Base-by-base conservation (phyloP, 2,888 invertebrate genomes). In the Prosopocoilus inquinatus region DNA sequence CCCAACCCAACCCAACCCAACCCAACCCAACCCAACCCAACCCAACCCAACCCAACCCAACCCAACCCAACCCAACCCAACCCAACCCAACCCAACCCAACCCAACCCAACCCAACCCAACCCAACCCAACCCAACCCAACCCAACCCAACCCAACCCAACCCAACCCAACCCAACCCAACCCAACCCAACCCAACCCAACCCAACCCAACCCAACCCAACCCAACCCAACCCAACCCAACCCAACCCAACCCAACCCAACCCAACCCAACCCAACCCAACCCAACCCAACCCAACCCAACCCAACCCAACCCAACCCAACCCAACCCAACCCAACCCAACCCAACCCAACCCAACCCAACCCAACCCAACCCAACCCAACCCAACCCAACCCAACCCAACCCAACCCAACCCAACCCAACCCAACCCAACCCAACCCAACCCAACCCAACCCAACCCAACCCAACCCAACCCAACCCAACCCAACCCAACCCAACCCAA, bases 401-500 rank as follows among this genome's bases (percentile, higher is more conserved):
- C 52, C 34, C 33, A 8, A 32, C 51, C 48, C 33, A 50, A 7
- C 51, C 16, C 33, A 50, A 7, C 53, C 48, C 5, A 52, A 32
- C 53, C 48, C 5, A 52, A 32, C 53, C 48, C 9, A 50, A 49
- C 53, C 48, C 9, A 16, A 53, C 0, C 36, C 53, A 50, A 45
- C 54, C 32, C 41, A 50, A 9, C 20, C 43, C 16, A 51, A 61
- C 59, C 45, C 64, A 52, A 60, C 61, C 46, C 46, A 62, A 53
- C 59, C 49, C 61, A 66, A 55, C 57, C 54, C 47, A 65, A 59
- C 63, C 53, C 55, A 66, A 61, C 60, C 57, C 59, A 66, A 61
- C 64, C 60, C 60, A 63, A 44, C 65, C 60, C 57, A 63, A 9
- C 46, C 13, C 9, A 46, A 9, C 46, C 28, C 9, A 46, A 9